Base-by-base conservation (phyloP, 1,140 invertebrate genomes). In the Stratiolaelaps scimitus region DNA sequence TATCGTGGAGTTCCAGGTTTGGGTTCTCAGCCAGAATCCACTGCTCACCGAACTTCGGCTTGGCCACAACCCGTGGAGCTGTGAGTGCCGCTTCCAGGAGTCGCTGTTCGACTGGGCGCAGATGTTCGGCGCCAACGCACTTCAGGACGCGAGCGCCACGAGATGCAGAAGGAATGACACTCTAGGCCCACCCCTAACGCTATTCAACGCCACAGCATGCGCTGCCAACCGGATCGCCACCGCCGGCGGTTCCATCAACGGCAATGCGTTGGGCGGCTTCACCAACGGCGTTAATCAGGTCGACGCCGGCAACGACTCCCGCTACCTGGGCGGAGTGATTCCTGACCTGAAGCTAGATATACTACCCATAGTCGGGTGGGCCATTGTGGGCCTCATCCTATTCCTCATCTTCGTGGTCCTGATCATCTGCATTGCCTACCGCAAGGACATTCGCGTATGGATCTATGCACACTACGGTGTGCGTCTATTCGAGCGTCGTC, bases 81-180 rank as follows among this genome's bases (percentile, higher is more conserved):
- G 90, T 73, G 84, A 87, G 60, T 94, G 89, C 76, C 84, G 87
- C 72, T 92, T 89, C 74, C 78, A 92, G 48, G 87, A 90, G 74
- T 85, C 87, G 66, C 79, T 92, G 66, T 86, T 87, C 45, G 80
- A 83, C 34, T 93, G 89, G 83, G 82, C 91, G 43, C 82, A 30
- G 7, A 67, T 53, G 28, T 45, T 64, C 44, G 68, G 53, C 48
- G 68, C 64, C 29, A 65, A 47, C 29, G 19, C 56, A 45, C 40
- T 79, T 80, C 19, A 81, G 84, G 74, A 80, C 83, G 70, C 83
- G 85, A 65, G 78, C 89, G 67, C 64, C 60, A 48, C 84, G 7
- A 47, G 66, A 13, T 67, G 67, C 10, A 60, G 43, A 6, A 44
- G 53, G 17, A 87, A 84, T 73, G 85, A 88, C 76, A 20, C 89